Conservation (phyloP, 2,888 invertebrate genomes). For the Bibio marci region DNA sequence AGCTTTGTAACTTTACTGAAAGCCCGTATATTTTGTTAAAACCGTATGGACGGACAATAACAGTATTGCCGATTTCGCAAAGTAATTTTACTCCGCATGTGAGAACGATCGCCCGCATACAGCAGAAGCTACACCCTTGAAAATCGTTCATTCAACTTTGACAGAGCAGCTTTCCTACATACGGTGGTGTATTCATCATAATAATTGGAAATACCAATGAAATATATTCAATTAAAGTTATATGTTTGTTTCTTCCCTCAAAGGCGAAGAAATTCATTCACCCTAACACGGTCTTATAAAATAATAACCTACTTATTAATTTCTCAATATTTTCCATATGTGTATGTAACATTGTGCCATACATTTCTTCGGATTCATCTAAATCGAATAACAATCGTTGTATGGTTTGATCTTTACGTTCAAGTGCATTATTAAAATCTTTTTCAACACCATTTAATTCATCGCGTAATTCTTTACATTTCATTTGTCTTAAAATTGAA, state of each 20-base stretch:
- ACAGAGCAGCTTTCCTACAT: no score
- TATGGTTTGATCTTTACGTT: slow-evolving; percentile 50
- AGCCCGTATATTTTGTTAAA: no score
- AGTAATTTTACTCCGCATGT: no score
- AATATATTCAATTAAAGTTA: neutral
- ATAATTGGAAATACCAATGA: slow-evolving; percentile 1
- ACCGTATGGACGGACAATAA: no score
- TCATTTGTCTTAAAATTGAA: slow-evolving; percentile 52
- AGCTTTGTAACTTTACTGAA: no score
- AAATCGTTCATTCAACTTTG: no score
- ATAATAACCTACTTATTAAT: slow-evolving; percentile 44
- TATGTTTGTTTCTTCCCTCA: neutral
- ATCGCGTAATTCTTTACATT: slow-evolving; percentile 54
- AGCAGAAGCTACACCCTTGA: no score
- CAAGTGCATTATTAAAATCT: slow-evolving; percentile 31
- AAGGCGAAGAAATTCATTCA: neutral
- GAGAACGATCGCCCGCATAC: no score
- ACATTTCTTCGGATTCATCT: slow-evolving; percentile 55
- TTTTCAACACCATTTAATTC: slow-evolving; percentile 41
- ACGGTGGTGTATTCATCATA: no score
- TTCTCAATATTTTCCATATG: slow-evolving; percentile 53
- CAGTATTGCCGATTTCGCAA: no score
- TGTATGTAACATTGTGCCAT: slow-evolving; percentile 50
- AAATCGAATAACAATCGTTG: slow-evolving; percentile 43
- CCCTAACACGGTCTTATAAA: no score